Percentiles rank a stretch among this genome's conserved stretches.
phyloP scores from a whole-genome alignment of 2,888 invertebrate genomes.

The Abrostola tripartita region DNA sequence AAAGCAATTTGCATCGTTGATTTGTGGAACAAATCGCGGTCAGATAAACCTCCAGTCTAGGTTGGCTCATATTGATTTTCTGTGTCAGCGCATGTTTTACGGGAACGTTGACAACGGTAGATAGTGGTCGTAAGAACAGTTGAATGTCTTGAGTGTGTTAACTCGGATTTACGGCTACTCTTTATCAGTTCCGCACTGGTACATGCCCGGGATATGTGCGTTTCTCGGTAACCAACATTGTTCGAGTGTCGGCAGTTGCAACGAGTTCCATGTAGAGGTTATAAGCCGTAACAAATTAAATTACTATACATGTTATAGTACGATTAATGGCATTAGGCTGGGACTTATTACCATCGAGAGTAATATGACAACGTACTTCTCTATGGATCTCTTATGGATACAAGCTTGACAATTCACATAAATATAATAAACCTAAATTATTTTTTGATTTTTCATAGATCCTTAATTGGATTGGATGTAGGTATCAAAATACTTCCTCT shows the following conservation, averaged over 20 bases:
- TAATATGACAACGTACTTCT: too few species aligned
- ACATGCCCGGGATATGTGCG: conserved; percentile 46
- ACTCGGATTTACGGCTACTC: conserved; percentile 55
- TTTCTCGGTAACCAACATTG: conserved; percentile 35
- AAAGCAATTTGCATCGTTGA: conserved; percentile 67
- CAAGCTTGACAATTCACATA: too few species aligned
- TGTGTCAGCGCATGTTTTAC: conserved; percentile 36
- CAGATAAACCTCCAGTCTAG: conserved; percentile 53
- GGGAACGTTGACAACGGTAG: conserved; percentile 42
- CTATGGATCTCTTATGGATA: too few species aligned
- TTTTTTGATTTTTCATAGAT: too few species aligned
- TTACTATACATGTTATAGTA: not conserved
- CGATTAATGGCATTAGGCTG: not conserved
- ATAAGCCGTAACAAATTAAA: conserved; percentile 2
- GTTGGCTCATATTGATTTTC: conserved; percentile 61
- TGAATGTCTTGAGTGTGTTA: conserved; percentile 44
- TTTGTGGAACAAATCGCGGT: conserved; percentile 58
- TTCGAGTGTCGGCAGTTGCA: conserved; percentile 2
- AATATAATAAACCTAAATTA: too few species aligned
- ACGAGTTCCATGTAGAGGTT: not conserved
- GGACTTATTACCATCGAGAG: not conserved
- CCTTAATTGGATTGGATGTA: too few species aligned
- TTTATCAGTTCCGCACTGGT: conserved; percentile 56
- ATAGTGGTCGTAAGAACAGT: conserved; percentile 34
- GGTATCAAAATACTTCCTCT: too few species aligned